These are phyloP conservation scores for Drosophila kepulauana DNA, from an alignment of 1,140 invertebrate species.

Conservation along the genomic window DNA sequence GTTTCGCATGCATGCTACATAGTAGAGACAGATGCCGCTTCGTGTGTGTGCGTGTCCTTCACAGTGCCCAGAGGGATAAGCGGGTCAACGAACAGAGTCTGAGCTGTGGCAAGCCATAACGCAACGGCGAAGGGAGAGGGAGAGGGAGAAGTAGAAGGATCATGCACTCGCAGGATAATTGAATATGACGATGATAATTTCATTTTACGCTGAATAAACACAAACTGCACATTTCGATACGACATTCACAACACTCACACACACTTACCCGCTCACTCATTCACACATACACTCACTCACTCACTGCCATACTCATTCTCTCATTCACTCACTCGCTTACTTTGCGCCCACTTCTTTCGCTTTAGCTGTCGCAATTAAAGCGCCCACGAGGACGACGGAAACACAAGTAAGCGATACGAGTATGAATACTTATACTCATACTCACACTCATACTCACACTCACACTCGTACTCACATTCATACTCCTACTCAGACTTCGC, in stretches of 20 bases:
- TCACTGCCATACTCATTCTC: neutral
- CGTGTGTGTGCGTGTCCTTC: constrained; percentile 41
- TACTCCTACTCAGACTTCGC: no score
- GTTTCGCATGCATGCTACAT: constrained; percentile 11
- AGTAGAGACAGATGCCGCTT: constrained; percentile 22
- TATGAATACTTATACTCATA: neutral
- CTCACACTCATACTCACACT: neutral
- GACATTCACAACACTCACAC: constrained; percentile 23
- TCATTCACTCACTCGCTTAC: neutral
- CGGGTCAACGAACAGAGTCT: constrained; percentile 47
- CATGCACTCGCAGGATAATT: constrained; percentile 66
- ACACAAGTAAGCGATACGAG: constrained; percentile 38
- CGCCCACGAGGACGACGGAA: constrained; percentile 46
- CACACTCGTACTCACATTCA: no score
- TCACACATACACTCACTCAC: neutral
- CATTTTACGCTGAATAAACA: constrained; percentile 75
- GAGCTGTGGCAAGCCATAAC: neutral
- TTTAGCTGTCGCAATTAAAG: constrained; percentile 58
- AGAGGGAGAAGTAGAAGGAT: neutral
- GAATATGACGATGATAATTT: constrained; percentile 79
- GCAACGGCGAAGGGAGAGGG: no score
- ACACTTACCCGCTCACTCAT: neutral
- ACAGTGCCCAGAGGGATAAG: constrained; percentile 43
- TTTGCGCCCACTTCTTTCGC: constrained; percentile 30
- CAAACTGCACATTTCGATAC: constrained; percentile 64